Conservation (phyloP, 1,140 invertebrate species). For the Drosophila mayri region DNA sequence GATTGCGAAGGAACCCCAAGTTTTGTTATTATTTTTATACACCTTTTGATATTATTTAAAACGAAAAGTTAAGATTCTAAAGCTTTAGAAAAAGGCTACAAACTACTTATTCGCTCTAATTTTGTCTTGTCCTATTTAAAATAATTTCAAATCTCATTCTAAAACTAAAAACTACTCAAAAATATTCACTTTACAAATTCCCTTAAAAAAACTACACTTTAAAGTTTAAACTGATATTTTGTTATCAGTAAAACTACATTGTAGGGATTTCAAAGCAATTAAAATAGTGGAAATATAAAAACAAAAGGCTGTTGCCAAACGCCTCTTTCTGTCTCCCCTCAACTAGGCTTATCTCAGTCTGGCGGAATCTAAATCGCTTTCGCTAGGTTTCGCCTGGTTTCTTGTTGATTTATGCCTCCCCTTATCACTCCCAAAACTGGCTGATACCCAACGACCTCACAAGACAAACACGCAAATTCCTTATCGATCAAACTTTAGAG, state of each 20-base stretch:
- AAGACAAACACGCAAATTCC: conserved; percentile 68
- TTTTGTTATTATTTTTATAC: too few species aligned
- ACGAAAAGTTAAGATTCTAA: too few species aligned
- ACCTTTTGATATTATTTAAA: too few species aligned
- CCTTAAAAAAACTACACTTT: neutral
- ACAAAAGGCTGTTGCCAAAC: conserved; percentile 28
- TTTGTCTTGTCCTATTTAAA: too few species aligned
- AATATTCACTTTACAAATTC: too few species aligned
- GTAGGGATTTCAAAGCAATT: conserved; percentile 2
- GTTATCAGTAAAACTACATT: conserved; percentile 3
- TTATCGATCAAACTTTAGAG: conserved; percentile 80
- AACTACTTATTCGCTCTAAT: too few species aligned
- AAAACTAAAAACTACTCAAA: neutral
- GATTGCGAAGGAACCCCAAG: neutral
- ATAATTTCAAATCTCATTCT: too few species aligned
- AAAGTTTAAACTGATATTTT: conserved; percentile 11
- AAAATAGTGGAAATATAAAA: conserved; percentile 4
- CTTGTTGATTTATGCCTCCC: conserved; percentile 19
- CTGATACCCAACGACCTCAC: conserved; percentile 17
- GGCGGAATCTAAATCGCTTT: conserved; percentile 58
- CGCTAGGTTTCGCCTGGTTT: conserved; percentile 41
- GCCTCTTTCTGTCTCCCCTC: conserved; percentile 5
- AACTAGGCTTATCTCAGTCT: conserved; percentile 48
- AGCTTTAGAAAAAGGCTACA: too few species aligned
- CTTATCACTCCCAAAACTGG: conserved; percentile 40